phyloP scores from a whole-genome alignment of 35 echinoderm and acorn worm genomes.

The Acanthaster planci region DNA sequence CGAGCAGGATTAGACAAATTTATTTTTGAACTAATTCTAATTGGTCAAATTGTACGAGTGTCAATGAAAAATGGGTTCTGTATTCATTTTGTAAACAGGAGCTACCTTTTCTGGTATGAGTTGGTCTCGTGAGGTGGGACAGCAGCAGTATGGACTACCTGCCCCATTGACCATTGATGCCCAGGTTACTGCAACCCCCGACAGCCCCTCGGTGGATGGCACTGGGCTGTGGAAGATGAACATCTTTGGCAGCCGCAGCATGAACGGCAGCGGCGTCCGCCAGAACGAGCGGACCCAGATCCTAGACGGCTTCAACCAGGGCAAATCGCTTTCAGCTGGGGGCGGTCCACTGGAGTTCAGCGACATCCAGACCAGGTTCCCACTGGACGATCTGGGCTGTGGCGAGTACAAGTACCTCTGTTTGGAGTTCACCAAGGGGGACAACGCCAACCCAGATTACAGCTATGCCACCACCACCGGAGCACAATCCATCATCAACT shows the following conservation, averaged over 20 bases:
- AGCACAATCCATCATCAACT: constrained; percentile 46
- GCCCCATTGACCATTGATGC: constrained; percentile 64
- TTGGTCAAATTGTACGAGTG: too few species aligned
- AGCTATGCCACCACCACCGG: constrained; percentile 11
- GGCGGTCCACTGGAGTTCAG: constrained; percentile 58
- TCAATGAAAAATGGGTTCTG: constrained; percentile 41
- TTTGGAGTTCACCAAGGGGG: constrained; percentile 75
- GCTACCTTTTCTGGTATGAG: constrained; percentile 23
- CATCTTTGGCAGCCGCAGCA: constrained; percentile 65
- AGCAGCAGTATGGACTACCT: constrained; percentile 27
- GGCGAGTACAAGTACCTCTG: constrained; percentile 64
- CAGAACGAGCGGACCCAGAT: constrained; percentile 48
- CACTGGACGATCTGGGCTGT: constrained; percentile 66
- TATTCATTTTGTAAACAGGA: constrained; percentile 15
- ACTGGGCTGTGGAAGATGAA: constrained; percentile 72
- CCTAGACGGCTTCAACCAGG: constrained; percentile 28
- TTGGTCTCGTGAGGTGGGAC: constrained; percentile 2
- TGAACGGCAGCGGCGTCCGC: constrained; percentile 48
- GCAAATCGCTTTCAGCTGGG: constrained; percentile 41
- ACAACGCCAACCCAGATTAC: constrained; percentile 53
- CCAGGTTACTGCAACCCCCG: constrained; percentile 55
- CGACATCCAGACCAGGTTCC: constrained; percentile 39
- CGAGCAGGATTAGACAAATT: too few species aligned
- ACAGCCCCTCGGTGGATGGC: constrained; percentile 51
- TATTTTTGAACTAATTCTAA: too few species aligned